Evolutionary conservation across 1,140 invertebrate species (phyloP).

Genomic region (Cepaea nemoralis): DNA sequence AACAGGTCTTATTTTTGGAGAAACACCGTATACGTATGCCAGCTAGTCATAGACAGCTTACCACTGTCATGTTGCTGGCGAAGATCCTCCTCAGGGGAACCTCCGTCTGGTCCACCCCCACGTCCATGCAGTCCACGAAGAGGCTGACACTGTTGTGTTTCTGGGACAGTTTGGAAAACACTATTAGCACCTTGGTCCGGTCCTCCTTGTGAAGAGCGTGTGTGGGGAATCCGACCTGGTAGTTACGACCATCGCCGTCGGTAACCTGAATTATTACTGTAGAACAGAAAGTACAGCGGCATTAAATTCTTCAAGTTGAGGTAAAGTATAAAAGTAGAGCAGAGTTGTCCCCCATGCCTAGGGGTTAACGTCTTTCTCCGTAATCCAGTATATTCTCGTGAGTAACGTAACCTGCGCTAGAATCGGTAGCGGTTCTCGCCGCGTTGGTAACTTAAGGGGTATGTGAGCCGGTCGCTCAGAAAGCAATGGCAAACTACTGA

Average conservation of each 20-base stretch:
- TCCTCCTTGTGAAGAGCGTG: slow-evolving; percentile 39
- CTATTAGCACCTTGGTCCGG: slow-evolving; percentile 49
- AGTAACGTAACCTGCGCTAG: too few relatives aligned
- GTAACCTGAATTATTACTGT: slow-evolving; percentile 50
- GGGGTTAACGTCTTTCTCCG: too few relatives aligned
- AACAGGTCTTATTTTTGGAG: too few relatives aligned
- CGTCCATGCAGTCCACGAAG: slow-evolving; percentile 56
- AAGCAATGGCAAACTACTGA: too few relatives aligned
- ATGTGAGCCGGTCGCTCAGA: too few relatives aligned
- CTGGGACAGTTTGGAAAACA: slow-evolving; percentile 51
- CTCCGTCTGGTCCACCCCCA: slow-evolving; percentile 53
- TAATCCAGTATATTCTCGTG: too few relatives aligned
- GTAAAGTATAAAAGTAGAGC: too few relatives aligned
- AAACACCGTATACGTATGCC: too few relatives aligned
- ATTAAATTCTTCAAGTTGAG: too few relatives aligned
- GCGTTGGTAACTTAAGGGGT: too few relatives aligned
- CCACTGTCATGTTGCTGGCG: slow-evolving; percentile 28
- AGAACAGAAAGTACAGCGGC: not conserved
- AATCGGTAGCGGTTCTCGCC: too few relatives aligned
- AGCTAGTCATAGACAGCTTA: not conserved
- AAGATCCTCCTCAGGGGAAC: slow-evolving; percentile 52
- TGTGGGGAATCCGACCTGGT: slow-evolving; percentile 53
- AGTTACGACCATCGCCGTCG: slow-evolving; percentile 46
- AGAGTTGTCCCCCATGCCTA: too few relatives aligned
- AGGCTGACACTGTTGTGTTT: slow-evolving; percentile 54